These are phyloP conservation scores for Liposcelis brunnea DNA, from an alignment of 2,888 invertebrate genomes.

Conservation along the genomic window DNA sequence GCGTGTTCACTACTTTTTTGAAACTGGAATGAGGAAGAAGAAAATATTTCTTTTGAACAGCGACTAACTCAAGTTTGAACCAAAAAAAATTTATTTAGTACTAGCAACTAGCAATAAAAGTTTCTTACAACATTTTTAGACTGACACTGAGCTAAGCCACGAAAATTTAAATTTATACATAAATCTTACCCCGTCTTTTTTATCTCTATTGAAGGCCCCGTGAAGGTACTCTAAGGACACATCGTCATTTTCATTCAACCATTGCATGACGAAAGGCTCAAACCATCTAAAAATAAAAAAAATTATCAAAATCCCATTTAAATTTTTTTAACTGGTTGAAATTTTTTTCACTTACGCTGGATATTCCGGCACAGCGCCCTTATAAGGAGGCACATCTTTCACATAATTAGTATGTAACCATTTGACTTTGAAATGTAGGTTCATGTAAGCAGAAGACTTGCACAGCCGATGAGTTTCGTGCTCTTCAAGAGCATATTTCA, in stretches of 20 bases:
- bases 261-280: slow-evolving; percentile 99
- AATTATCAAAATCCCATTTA: no score
- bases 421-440: slow-evolving; percentile 97
- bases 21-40: slow-evolving; percentile 48
- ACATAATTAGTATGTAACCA: slow-evolving; percentile 98
- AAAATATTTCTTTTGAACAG: no score
- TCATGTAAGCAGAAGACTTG: slow-evolving; percentile 99
- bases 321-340: no score
- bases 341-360: slow-evolving; percentile 69
- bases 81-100: slow-evolving; percentile 4
- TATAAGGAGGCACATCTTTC: slow-evolving; percentile 91
- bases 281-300: slow-evolving; percentile 54
- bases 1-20: slow-evolving; percentile 98
- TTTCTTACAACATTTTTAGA: not conserved
- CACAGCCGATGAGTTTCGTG: slow-evolving; percentile 91
- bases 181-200: slow-evolving; percentile 70
- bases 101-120: not conserved
- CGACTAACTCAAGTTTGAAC: no score
- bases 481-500: slow-evolving; percentile 95
- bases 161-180: slow-evolving; percentile 7
- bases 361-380: slow-evolving; percentile 94
- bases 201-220: slow-evolving; percentile 95
- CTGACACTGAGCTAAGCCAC: not conserved
- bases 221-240: slow-evolving; percentile 96
- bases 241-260: slow-evolving; percentile 99